A percentile compares a stretch with the other conserved stretches of the same genome.
Conservation (phyloP, 2,113 vertebrate species). For the Himantopus leucocephalus region DNA sequence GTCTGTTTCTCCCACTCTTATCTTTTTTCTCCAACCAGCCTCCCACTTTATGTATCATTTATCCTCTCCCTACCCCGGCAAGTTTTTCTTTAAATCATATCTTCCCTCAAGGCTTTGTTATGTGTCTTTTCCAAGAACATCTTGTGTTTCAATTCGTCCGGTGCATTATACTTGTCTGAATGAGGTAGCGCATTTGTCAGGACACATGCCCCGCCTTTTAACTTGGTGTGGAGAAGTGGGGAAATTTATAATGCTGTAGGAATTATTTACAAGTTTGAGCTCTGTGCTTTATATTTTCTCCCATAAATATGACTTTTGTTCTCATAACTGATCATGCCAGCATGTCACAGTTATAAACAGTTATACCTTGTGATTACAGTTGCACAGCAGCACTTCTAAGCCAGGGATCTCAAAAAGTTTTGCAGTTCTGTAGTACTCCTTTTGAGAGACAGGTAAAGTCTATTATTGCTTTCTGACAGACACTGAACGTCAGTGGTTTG, state of each 20-base stretch:
- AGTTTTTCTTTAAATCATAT: background rate
- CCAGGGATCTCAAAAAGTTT: background rate
- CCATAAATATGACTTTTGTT: background rate
- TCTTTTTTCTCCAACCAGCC: background rate
- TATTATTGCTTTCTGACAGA: background rate
- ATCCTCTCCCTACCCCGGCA: background rate
- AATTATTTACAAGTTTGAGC: background rate
- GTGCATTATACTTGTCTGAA: background rate
- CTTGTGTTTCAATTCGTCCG: background rate
- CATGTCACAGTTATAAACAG: background rate
- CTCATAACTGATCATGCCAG: background rate
- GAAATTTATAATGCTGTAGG: background rate
- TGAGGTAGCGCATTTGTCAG: background rate
- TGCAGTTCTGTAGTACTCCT: background rate
- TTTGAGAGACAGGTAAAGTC: background rate
- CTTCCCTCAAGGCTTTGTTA: background rate
- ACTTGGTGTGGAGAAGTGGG: background rate
- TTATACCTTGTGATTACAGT: background rate
- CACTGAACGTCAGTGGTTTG: background rate
- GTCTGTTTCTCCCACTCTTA: background rate
- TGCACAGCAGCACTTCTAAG: background rate
- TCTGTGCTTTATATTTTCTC: background rate
- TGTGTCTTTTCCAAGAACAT: background rate
- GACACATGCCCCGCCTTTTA: background rate
- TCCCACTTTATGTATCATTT: background rate